Conservation (phyloP, 2,797 vertebrate genomes). For the Gouania willdenowi region DNA sequence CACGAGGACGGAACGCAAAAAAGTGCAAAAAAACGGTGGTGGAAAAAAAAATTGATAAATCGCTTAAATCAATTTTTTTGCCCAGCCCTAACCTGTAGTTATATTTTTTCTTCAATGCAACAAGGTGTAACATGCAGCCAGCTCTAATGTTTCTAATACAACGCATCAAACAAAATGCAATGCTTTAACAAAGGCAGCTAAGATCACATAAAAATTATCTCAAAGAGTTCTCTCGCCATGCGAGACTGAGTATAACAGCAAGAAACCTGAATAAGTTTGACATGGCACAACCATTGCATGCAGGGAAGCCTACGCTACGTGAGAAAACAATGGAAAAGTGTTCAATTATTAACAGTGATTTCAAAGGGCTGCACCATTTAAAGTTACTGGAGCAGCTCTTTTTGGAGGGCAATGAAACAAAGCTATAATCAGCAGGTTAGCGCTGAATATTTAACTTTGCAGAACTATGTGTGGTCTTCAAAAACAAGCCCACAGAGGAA, state of each 20-base stretch:
- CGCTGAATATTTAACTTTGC: slow-evolving; percentile 27
- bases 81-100: no score
- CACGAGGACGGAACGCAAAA: no score
- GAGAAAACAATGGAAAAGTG: slow-evolving; percentile 32
- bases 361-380: slow-evolving; percentile 35
- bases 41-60: no score
- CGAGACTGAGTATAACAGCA: no score
- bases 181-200: no score
- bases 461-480: slow-evolving; percentile 18
- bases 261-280: not conserved
- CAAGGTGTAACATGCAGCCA: no score
- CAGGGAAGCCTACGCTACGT: slow-evolving; percentile 4
- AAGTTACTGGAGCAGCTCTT: slow-evolving; percentile 38
- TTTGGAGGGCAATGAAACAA: slow-evolving; percentile 37
- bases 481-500: slow-evolving; percentile 17
- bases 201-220: not conserved
- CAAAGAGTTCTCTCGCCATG: not conserved
- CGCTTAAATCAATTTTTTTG: no score
- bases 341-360: slow-evolving; percentile 44
- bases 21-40: no score
- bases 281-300: slow-evolving; percentile 8
- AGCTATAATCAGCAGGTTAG: slow-evolving; percentile 45
- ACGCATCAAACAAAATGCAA: no score
- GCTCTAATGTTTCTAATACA: no score
- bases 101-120: no score